These are phyloP conservation scores for Samia ricini DNA, from an alignment of 1,140 invertebrate genomes.

Conservation along the genomic window DNA sequence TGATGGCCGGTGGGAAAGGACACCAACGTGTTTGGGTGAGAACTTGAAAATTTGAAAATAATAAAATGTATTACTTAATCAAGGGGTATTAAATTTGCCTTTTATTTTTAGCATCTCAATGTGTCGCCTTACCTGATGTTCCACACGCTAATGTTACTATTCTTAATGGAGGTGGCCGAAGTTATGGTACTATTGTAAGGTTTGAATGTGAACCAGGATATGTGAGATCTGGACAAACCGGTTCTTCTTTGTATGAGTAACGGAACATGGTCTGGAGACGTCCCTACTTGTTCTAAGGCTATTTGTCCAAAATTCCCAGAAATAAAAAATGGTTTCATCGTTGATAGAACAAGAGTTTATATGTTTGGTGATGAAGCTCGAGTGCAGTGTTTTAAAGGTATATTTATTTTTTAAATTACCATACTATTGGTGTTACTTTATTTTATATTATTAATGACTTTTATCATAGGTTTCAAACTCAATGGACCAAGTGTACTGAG, in stretches of 20 bases:
- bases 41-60: not conserved
- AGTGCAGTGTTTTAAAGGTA: slow-evolving; percentile 95
- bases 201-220: slow-evolving; percentile 97
- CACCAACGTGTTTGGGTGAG: slow-evolving; percentile 91
- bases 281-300: slow-evolving; percentile 92
- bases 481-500: slow-evolving; percentile 88
- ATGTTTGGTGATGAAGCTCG: slow-evolving; percentile 94
- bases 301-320: slow-evolving; percentile 90
- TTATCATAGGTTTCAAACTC: slow-evolving; percentile 54
- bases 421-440: not conserved
- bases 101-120: slow-evolving; percentile 88
- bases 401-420: slow-evolving; percentile 10
- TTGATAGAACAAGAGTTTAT: slow-evolving; percentile 86
- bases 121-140: slow-evolving; percentile 92
- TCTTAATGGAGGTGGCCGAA: slow-evolving; percentile 94
- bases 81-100: slow-evolving; percentile 10
- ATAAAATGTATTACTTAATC: slow-evolving; percentile 5
- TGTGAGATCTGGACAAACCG: slow-evolving; percentile 89
- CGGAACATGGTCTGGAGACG: slow-evolving; percentile 96
- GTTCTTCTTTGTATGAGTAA: slow-evolving; percentile 97
- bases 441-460: slow-evolving; percentile 11
- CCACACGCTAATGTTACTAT: slow-evolving; percentile 92
- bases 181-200: slow-evolving; percentile 96
- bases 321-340: slow-evolving; percentile 91
- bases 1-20: slow-evolving; percentile 93